Base-by-base conservation (phyloP, 1,140 invertebrate genomes). In the Drosophila chauvacae region DNA sequence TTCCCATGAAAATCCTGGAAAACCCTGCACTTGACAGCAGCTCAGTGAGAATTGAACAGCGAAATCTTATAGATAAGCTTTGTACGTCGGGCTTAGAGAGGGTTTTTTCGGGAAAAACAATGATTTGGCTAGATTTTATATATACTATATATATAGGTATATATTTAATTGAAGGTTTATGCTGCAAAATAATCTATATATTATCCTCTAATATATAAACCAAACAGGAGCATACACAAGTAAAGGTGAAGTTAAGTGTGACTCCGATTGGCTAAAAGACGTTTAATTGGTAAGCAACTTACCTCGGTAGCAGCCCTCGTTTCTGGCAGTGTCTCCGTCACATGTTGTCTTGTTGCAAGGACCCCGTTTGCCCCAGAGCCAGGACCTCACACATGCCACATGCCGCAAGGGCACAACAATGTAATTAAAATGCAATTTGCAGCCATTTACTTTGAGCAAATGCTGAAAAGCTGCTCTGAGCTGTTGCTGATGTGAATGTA, bases 371-470 rank as follows among this genome's bases (percentile, higher is more conserved):
- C 48, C 48, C 39, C 14, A 2, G 14, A 11, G 35, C 1, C 20
- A n/a, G 30, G 51, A 33, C 39, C 44, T 23, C 58, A 56, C 28
- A 50, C 57, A 33, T 62, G 41, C 73, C 13, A 37, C 64, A 69
- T 85, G 73, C 50, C 50, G 50, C 50, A 33, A 23, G 50, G 69
- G 68, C 47, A 83, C 61, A 83, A 87, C 84, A 88, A 88, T 87
- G 84, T 87, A 81, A 88, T 87, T 88, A 84, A 87, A 87, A 84
- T 84, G 84, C 84, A 87, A 87, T 87, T 87, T 87, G 84, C 84
- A 66, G 84, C 57, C 84, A 88, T 87, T 87, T 83, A 80, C 77
- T 74, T 61, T 65, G 51, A 61, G 64, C 80, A 73, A 77, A 62
- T 69, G 81, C 37, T 76, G 55, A 63, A 83, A 80, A 73, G 58